These are phyloP conservation scores for Cryptus armator DNA, from an alignment of 2,888 invertebrate genomes.

Conservation along the genomic window DNA sequence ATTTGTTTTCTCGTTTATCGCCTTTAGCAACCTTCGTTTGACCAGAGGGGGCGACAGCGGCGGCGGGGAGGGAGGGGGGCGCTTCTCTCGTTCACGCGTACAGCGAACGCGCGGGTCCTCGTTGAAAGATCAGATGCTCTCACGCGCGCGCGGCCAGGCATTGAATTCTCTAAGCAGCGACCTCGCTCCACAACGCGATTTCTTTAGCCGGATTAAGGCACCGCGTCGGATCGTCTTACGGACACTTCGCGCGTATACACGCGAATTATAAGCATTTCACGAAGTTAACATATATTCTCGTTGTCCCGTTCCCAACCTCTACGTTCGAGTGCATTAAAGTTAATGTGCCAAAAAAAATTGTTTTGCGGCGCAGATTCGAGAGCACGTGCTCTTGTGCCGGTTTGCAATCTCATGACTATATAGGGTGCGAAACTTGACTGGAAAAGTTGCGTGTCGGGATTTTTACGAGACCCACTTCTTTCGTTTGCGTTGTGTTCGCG, in stretches of 20 bases:
- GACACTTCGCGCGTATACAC: neutral
- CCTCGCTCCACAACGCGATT: constrained; percentile 62
- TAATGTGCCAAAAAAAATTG: constrained; percentile 16
- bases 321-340: neutral
- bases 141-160: constrained; percentile 35
- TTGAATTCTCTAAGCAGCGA: constrained; percentile 57
- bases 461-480: constrained; percentile 59
- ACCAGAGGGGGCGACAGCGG: neutral
- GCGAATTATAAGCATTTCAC: constrained; percentile 1
- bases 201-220: constrained; percentile 55
- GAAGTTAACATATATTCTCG: neutral
- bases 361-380: neutral
- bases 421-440: constrained; percentile 37
- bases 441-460: constrained; percentile 42
- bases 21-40: neutral
- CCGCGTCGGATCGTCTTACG: constrained; percentile 45
- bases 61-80: too few relatives aligned
- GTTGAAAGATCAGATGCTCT: constrained; percentile 42
- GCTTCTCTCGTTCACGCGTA: constrained; percentile 2
- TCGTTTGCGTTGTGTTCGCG: constrained; percentile 12
- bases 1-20: constrained; percentile 26
- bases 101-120: neutral
- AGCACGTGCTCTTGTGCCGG: constrained; percentile 56
- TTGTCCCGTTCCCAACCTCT: constrained; percentile 6
- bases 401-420: constrained; percentile 61